phyloP scores from a whole-genome alignment of 2,113 vertebrate species.

The Hippocampus guttulatus region DNA sequence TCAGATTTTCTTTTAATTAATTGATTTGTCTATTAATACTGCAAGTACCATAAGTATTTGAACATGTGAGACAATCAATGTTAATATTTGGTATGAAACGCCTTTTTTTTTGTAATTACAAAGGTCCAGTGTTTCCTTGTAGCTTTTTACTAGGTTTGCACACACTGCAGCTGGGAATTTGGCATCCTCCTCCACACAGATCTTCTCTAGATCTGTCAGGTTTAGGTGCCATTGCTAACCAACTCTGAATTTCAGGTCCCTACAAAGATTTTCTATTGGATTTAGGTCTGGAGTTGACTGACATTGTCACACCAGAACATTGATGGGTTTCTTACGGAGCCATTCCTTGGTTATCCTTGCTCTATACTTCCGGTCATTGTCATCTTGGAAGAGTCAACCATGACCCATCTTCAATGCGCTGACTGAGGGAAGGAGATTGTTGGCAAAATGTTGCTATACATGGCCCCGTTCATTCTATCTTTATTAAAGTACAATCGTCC shows the following conservation, averaged over 20 bases:
- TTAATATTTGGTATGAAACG: too few relatives aligned
- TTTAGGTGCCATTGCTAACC: neutral
- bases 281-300: neutral
- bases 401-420: neutral
- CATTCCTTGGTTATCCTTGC: neutral
- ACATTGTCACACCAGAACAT: neutral
- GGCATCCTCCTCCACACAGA: neutral
- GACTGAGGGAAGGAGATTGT: conserved; percentile 1
- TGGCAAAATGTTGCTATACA: neutral
- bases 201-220: neutral
- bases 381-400: neutral
- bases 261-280: neutral
- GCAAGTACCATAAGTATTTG: too few relatives aligned
- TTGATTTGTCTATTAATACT: too few relatives aligned
- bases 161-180: neutral
- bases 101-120: too few relatives aligned
- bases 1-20: too few relatives aligned
- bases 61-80: too few relatives aligned
- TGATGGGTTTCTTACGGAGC: neutral
- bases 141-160: neutral
- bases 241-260: neutral
- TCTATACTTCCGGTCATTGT: neutral
- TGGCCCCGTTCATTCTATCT: too few relatives aligned
- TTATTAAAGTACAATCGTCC: too few relatives aligned
- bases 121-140: neutral